Base-by-base conservation (phyloP, 2,797 vertebrate genomes). In the Odontamblyopus lacepedii region DNA sequence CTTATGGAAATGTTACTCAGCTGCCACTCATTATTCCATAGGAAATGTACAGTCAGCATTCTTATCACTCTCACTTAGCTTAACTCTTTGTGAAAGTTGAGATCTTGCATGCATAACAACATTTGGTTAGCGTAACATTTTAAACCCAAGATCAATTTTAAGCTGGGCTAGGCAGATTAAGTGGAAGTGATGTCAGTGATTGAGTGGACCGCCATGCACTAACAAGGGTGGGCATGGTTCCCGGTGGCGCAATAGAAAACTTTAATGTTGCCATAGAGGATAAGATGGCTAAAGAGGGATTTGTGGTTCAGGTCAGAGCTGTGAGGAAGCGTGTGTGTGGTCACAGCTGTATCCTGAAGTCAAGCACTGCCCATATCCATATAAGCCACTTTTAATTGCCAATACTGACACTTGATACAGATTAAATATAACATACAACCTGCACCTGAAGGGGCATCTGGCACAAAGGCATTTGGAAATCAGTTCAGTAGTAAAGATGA, bases 121-220 rank as follows among this genome's bases (percentile, higher is more conserved):
- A 67, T 87, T 71, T 89, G 88, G 83, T 65, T 0, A 65, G 77
- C 79, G 75, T 82, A 83, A 85, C 65, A 51, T 72, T 27, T 73
- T 80, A 83, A 83, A 81, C 72, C 70, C 70, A 68, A 67, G 72
- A 62, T 76, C 69, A 60, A 78, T 85, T 85, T 89, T 82, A 73
- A 83, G 79, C 73, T 69, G 64, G 77, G 74, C 73, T 83, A 78
- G 75, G 55, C 29, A 80, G 83, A 84, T 83, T 82, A 72, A 71
- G 38, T 66, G 76, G 82, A 86, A 83, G 78, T 86, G 83, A 88
- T 78, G 88, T 88, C 87, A 87, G 74, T 59, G 71, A 89, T 80
- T 85, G 72, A 81, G 71, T 63, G 64, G 74, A 61, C 79, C 78
- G 73, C 62, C 79, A 75, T 62, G 68, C 71, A 56, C 77, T 15